Evolutionary conservation across 2,797 vertebrate species (phyloP).

Genomic region (Brotula barbata): DNA sequence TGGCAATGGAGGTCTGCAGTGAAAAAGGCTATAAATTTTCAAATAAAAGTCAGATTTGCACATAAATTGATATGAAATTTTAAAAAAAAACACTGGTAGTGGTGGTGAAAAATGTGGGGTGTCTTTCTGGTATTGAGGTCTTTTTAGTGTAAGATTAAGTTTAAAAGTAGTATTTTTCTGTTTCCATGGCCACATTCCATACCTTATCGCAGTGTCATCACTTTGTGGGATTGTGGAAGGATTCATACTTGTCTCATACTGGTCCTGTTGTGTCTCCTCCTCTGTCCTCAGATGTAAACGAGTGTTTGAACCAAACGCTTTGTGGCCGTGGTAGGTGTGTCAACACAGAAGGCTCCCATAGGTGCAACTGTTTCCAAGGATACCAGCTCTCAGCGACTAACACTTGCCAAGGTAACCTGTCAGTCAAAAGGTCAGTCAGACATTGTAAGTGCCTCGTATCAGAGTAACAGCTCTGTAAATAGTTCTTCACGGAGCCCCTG

Average conservation of each 20-base stretch:
- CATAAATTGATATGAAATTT: too few relatives aligned
- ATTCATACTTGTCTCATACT: constrained; percentile 6
- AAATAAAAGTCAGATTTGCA: too few relatives aligned
- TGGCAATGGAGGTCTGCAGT: too few relatives aligned
- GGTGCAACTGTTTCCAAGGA: constrained; percentile 85
- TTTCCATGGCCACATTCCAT: too few relatives aligned
- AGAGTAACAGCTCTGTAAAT: constrained; percentile 40
- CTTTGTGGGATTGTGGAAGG: background rate
- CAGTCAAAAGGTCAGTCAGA: constrained; percentile 24
- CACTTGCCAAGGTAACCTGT: constrained; percentile 83
- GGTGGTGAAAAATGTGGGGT: too few relatives aligned
- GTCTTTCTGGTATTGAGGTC: too few relatives aligned
- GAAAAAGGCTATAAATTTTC: too few relatives aligned
- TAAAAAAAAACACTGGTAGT: too few relatives aligned
- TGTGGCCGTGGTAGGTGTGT: constrained; percentile 83
- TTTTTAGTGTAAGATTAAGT: too few relatives aligned
- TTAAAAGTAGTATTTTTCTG: too few relatives aligned
- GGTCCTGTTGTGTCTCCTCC: constrained; percentile 2
- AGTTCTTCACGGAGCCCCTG: constrained; percentile 37
- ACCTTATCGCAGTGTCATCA: background rate
- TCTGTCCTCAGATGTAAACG: constrained; percentile 81
- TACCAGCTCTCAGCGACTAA: constrained; percentile 77
- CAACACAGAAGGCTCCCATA: constrained; percentile 88
- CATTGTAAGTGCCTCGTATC: constrained; percentile 7
- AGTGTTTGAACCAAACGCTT: constrained; percentile 81